phyloP scores from a whole-genome alignment of 2,888 invertebrate species.

The Hemithea aestivaria region DNA sequence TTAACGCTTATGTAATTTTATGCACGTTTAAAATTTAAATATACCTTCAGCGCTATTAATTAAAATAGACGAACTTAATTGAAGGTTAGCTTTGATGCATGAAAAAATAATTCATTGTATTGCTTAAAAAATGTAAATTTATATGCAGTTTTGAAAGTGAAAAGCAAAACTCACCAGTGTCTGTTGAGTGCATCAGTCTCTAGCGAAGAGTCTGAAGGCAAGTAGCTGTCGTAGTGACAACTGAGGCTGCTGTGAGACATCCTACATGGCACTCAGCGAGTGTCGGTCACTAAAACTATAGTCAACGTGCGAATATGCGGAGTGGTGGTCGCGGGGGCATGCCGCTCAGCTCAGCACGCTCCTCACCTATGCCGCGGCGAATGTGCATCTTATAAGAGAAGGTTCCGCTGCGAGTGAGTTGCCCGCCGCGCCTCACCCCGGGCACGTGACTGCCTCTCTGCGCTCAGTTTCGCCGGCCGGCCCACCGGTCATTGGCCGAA shows the following conservation, averaged over 20 bases:
- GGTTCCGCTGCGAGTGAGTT: conserved; percentile 66
- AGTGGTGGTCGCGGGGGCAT: conserved; percentile 61
- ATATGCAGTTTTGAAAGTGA: not conserved
- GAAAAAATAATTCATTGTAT: no score
- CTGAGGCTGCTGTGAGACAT: conserved; percentile 77
- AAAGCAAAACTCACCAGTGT: conserved; percentile 60
- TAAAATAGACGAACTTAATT: no score
- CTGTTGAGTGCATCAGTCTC: conserved; percentile 75
- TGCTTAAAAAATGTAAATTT: no score
- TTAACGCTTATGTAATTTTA: no score
- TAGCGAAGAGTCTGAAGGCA: conserved; percentile 71
- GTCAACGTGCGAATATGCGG: conserved; percentile 49
- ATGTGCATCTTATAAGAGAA: conserved; percentile 77
- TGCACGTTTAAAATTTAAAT: no score
- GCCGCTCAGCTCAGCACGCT: conserved; percentile 66
- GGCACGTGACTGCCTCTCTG: conserved; percentile 74
- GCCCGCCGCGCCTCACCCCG: conserved; percentile 77
- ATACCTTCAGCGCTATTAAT: no score
- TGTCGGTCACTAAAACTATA: conserved; percentile 56
- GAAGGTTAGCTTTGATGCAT: no score
- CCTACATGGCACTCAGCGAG: conserved; percentile 72
- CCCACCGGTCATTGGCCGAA: conserved; percentile 71
- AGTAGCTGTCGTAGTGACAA: conserved; percentile 74
- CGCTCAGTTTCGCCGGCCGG: conserved; percentile 69
- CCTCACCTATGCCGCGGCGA: conserved; percentile 71